Conservation (phyloP, 1,140 invertebrate species). For the Portunus trituberculatus region DNA sequence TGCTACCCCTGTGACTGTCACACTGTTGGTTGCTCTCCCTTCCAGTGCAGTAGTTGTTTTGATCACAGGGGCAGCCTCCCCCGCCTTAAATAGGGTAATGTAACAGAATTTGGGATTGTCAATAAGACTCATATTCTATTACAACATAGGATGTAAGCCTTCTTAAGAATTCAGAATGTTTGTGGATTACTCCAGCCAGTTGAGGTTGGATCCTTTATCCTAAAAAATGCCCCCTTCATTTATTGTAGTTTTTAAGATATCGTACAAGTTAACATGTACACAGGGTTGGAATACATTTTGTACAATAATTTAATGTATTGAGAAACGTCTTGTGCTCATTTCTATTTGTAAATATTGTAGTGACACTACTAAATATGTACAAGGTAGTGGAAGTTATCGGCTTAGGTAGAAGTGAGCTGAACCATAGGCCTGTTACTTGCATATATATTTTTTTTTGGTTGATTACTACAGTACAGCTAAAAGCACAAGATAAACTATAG, state of each 20-base stretch:
- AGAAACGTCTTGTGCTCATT: slow-evolving; percentile 76
- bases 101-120: slow-evolving; percentile 62
- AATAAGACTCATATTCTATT: slow-evolving; percentile 61
- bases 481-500: slow-evolving; percentile 68
- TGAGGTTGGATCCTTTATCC: slow-evolving; percentile 74
- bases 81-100: slow-evolving; percentile 60
- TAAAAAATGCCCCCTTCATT: slow-evolving; percentile 69
- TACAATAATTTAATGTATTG: slow-evolving; percentile 77
- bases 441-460: slow-evolving; percentile 66
- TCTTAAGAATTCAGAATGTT: slow-evolving; percentile 65
- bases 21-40: slow-evolving; percentile 27
- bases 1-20: slow-evolving; percentile 40
- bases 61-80: slow-evolving; percentile 68
- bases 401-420: slow-evolving; percentile 75
- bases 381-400: slow-evolving; percentile 75
- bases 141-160: slow-evolving; percentile 51
- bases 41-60: slow-evolving; percentile 25
- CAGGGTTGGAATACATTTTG: slow-evolving; percentile 77
- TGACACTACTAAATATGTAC: slow-evolving; percentile 74
- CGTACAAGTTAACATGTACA: slow-evolving; percentile 77
- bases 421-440: slow-evolving; percentile 73
- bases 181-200: slow-evolving; percentile 70
- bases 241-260: slow-evolving; percentile 74
- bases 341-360: slow-evolving; percentile 77
- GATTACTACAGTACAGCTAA: slow-evolving; percentile 73